Conservation (phyloP, 2,113 vertebrate genomes). For the Brachionichthys hirsutus region DNA sequence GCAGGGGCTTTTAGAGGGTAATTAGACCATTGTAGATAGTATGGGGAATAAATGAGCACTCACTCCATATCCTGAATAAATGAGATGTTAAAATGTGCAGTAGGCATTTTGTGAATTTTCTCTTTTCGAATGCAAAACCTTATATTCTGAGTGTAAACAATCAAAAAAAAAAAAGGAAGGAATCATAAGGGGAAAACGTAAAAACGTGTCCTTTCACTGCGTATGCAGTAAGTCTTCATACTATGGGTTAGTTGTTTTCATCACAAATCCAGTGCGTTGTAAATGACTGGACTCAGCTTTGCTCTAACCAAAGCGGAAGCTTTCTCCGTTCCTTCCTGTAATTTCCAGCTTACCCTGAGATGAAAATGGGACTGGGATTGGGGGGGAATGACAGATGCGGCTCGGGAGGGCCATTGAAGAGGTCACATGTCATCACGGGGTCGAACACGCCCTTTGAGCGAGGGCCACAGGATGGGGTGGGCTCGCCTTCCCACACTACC, state of each 20-base stretch:
- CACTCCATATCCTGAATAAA: slow-evolving; percentile 48
- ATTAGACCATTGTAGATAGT: slow-evolving; percentile 66
- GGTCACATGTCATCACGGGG: slow-evolving; percentile 76
- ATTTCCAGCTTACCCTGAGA: slow-evolving; percentile 74
- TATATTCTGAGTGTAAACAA: background rate
- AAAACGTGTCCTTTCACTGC: no score
- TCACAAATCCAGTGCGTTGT: slow-evolving; percentile 10
- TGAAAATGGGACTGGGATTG: slow-evolving; percentile 70
- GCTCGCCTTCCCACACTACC: slow-evolving; percentile 58
- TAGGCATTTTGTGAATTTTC: background rate
- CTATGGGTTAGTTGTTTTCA: background rate
- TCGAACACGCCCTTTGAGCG: slow-evolving; percentile 67
- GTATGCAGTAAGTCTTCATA: no score
- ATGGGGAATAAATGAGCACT: slow-evolving; percentile 52
- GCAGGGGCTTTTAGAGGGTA: slow-evolving; percentile 67
- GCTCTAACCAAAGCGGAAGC: slow-evolving; percentile 44
- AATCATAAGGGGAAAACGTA: no score
- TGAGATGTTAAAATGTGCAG: slow-evolving; percentile 53
- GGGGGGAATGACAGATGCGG: slow-evolving; percentile 77
- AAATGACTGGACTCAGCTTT: slow-evolving; percentile 21
- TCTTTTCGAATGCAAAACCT: background rate
- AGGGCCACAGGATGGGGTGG: background rate
- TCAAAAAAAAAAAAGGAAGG: background rate
- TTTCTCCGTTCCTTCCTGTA: slow-evolving; percentile 71
- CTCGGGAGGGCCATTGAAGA: slow-evolving; percentile 66